A percentile compares a stretch with the other conserved stretches of the same genome.
phyloP scores from a whole-genome alignment of 2,888 invertebrate genomes.

The Melieria omissa region DNA sequence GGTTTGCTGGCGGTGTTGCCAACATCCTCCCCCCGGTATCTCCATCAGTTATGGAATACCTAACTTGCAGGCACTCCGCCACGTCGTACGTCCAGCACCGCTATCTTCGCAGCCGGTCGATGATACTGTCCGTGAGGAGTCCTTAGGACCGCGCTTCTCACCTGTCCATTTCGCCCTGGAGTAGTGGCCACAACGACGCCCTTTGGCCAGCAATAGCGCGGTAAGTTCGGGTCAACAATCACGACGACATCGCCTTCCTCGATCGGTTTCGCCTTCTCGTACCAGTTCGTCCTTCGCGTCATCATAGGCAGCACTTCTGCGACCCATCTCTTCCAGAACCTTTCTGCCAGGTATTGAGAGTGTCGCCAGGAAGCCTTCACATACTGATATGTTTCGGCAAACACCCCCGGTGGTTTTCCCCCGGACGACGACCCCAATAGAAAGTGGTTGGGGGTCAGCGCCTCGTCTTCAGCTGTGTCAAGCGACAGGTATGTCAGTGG shows the following conservation, averaged over 20 bases:
- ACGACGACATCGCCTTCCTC: slow-evolving; percentile 29
- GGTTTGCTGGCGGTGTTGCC: too few species aligned
- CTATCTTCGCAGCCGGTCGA: slow-evolving; percentile 12
- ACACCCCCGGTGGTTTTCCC: slow-evolving; percentile 38
- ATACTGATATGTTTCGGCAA: slow-evolving; percentile 26
- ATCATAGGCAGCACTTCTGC: slow-evolving; percentile 47
- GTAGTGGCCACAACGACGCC: slow-evolving; percentile 1
- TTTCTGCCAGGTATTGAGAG: slow-evolving; percentile 43
- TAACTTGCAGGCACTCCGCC: neutral
- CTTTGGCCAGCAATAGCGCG: slow-evolving; percentile 40
- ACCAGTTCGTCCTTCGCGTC: slow-evolving; percentile 36
- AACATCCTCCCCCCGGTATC: too few species aligned
- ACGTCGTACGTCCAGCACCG: slow-evolving; percentile 3
- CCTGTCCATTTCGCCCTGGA: slow-evolving; percentile 7
- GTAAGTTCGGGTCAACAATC: slow-evolving; percentile 8
- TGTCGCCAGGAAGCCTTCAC: slow-evolving; percentile 49
- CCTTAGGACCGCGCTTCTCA: neutral
- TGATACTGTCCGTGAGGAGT: slow-evolving; percentile 12
- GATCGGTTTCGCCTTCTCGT: slow-evolving; percentile 25
- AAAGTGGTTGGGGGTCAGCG: slow-evolving; percentile 2
- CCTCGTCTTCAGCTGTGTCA: neutral
- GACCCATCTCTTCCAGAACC: slow-evolving; percentile 52
- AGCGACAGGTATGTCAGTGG: slow-evolving; percentile 35
- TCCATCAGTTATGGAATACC: neutral
- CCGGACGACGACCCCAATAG: slow-evolving; percentile 34